Conservation (phyloP, 2,113 vertebrate species). For the Percina caprodes region DNA sequence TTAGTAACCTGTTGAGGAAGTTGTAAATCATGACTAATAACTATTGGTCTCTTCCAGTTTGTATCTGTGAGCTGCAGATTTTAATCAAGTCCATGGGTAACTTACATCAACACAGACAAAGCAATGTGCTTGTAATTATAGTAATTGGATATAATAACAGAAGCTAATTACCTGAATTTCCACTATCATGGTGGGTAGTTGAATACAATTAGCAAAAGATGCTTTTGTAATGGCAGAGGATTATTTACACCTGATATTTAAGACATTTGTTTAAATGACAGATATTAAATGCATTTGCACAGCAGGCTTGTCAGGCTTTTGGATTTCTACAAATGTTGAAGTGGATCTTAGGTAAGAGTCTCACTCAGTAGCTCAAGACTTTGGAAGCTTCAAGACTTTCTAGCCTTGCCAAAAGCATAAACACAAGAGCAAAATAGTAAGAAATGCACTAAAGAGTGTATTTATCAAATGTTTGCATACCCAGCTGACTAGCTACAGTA, state of each 20-base stretch:
- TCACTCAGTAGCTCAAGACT: neutral
- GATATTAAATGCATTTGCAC: slow-evolving; percentile 5
- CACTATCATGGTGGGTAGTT: neutral
- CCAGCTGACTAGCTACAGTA: neutral
- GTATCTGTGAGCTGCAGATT: neutral
- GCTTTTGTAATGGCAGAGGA: slow-evolving; percentile 10
- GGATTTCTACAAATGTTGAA: neutral
- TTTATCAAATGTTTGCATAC: neutral
- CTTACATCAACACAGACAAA: neutral
- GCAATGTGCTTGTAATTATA: slow-evolving; percentile 16
- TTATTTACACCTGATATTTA: neutral
- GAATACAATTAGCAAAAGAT: slow-evolving; percentile 13
- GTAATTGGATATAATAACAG: slow-evolving; percentile 17
- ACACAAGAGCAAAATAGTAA: neutral
- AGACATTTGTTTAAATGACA: neutral
- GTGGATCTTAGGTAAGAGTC: neutral
- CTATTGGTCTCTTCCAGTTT: neutral
- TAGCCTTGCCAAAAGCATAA: neutral
- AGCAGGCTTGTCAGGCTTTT: neutral
- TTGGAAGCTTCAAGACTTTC: neutral
- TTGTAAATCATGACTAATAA: slow-evolving; percentile 1
- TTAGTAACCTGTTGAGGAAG: slow-evolving; percentile 26
- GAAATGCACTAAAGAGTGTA: neutral
- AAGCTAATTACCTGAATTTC: slow-evolving; percentile 31
- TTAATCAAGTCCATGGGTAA: neutral